Conservation (phyloP, 2,113 vertebrate genomes). For the Boulengeromyrus knoepffleri region DNA sequence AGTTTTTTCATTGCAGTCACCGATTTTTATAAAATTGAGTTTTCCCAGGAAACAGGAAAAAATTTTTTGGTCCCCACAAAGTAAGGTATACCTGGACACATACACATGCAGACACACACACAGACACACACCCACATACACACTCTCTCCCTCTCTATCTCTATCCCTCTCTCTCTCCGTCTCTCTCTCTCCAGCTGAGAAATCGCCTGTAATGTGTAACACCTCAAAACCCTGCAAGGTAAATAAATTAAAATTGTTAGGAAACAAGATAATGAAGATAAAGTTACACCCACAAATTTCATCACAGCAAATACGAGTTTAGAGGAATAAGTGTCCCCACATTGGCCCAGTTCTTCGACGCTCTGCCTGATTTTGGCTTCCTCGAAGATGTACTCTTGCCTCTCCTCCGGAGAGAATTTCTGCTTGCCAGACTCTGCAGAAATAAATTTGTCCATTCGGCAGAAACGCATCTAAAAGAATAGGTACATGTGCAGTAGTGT, state of each 20-base stretch:
- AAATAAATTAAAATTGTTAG: neutral
- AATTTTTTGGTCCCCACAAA: too few species aligned
- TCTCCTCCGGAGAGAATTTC: neutral
- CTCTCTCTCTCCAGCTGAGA: neutral
- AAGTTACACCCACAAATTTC: neutral
- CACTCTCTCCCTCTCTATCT: neutral
- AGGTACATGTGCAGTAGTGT: neutral
- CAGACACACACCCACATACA: too few species aligned
- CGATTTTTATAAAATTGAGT: too few species aligned
- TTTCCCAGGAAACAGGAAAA: too few species aligned
- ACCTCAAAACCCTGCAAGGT: neutral
- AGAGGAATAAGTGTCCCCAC: neutral
- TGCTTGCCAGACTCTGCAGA: neutral
- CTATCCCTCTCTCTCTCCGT: neutral
- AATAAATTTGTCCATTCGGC: conserved; percentile 11
- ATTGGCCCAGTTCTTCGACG: neutral
- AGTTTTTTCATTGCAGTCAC: too few species aligned
- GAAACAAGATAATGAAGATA: neutral
- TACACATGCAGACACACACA: too few species aligned
- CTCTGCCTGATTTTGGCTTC: neutral
- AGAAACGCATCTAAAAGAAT: neutral
- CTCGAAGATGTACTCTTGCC: neutral
- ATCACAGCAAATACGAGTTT: neutral
- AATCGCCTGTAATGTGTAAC: neutral
- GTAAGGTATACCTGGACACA: too few species aligned